Evolutionary conservation across 2,888 invertebrate genomes (phyloP), one percentile per base, ranked within the genome.

Genomic region (Xestoiulus laeticollis): DNA sequence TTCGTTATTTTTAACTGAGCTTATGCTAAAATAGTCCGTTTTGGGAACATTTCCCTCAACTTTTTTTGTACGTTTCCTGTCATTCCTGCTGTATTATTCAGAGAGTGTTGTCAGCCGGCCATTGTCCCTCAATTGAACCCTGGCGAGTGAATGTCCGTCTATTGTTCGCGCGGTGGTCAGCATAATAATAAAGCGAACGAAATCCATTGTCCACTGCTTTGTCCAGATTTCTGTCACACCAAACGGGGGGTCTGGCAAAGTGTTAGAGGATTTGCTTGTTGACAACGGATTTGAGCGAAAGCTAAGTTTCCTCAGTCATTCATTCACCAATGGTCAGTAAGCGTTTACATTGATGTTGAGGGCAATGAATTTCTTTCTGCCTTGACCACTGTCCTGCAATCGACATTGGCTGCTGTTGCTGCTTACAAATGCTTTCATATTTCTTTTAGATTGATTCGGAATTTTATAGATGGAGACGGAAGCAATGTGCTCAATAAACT

Each of bases 111-210:
- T n/a, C 53, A 53, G n/a, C 53, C 53, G 53, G 53, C 53, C 53
- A 53, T 53, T 53, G 53, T 53, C 53, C 53, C 53, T 19, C 53
- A 53, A 53, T 53, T 53, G 53, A 53, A 53, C 53, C 53, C 53
- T 53, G 53, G 19, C 53, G 53, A 16, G 53, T 53, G 53, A n/a
- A 53, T 53, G 53, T 53, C 53, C 53, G 53, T n/a, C 53, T 1
- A 53, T 53, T 53, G 53, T 53, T n/a, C n/a, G 53, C 5, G 53
- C 53, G n/a, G n/a, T 53, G 53, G 53, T n/a, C 53, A 53, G 53
- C 53, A 53, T 53, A 19, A 53, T 19, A 53, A 53, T 53, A 53
- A 53, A 53, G 5, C n/a, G 19, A 4, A 2, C 19, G 53, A 5
- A 53, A 53, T 53, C 53, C 53, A 53, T 53, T 53, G 53, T 53